These are phyloP conservation scores for Hydra vulgaris DNA, from an alignment of 30 jellyfish, hydroid and myxozoan genomes.

Conservation along the genomic window DNA sequence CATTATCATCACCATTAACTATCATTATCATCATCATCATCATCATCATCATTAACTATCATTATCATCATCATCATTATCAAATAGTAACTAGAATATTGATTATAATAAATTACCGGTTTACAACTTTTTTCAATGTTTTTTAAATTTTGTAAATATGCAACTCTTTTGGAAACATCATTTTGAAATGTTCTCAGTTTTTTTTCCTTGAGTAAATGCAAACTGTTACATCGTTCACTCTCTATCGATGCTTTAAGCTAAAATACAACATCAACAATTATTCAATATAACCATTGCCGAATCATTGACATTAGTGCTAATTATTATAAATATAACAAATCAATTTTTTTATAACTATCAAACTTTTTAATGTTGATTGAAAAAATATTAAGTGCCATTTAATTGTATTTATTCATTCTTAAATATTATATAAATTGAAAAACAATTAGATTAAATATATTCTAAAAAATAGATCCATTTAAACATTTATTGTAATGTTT, in stretches of 20 bases:
- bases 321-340: neutral
- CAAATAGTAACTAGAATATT: neutral
- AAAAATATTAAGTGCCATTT: too few relatives aligned
- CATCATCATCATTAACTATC: neutral
- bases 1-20: neutral
- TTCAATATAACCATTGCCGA: neutral
- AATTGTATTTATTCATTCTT: too few relatives aligned
- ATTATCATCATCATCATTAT: too few relatives aligned
- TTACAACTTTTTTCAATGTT: conserved; percentile 2
- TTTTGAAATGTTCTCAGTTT: conserved; percentile 49
- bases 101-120: neutral
- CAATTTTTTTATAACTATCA: too few relatives aligned
- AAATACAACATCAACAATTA: neutral
- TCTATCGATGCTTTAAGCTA: conserved; percentile 18
- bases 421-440: too few relatives aligned
- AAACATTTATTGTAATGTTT: too few relatives aligned
- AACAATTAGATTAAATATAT: too few relatives aligned
- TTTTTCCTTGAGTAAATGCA: conserved; percentile 38
- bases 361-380: too few relatives aligned
- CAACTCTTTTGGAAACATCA: conserved; percentile 55
- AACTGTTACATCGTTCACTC: conserved; percentile 14
- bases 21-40: neutral
- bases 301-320: neutral
- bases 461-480: too few relatives aligned
- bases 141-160: conserved; percentile 16